Evolutionary conservation across 2,113 vertebrate genomes (phyloP), one percentile per base, ranked within the genome.

Genomic region (Psilopogon haemacephalus): DNA sequence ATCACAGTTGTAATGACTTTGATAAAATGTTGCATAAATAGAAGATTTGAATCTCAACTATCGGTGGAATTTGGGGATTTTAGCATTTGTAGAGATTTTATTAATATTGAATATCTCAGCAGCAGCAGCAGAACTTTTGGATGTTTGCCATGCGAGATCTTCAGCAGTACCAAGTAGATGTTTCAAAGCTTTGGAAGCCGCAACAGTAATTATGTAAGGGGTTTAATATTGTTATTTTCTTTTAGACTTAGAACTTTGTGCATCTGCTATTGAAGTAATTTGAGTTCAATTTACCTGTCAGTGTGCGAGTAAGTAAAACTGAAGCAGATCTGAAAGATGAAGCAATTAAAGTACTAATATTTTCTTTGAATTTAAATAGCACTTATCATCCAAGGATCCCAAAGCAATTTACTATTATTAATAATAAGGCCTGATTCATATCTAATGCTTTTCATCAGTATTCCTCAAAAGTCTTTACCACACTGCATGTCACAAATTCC

Each of bases 291-390:
- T 92, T 92, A 80, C 82, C 90, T 93, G 86, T 84, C 71, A 58
- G 74, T 92, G 80, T 75, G 84, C 32, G 44, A 76, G 15, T 63
- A 89, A 88, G 77, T 86, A 77, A 96, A 94, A 73, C 76, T 55
- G 37, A 89, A 52, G 38, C 82, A 74, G 77, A 82, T 86, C 72
- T 94, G 94, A 89, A 92, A 94, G 93, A 93, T 79, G 90, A 96
- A 95, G 93, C 94, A 93, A 93, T 97, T 96, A 89, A 96, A 95
- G 65, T 90, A 92, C 86, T 88, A 94, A 95, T 94, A 93, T 97
- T 95, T 95, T 93, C 90, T 95, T 95, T 95, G 93, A 93, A 95
- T 94, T 94, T 93, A 89, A 87, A 88, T 93, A 74, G 86, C 88
- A 38, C 90, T 94, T 90, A 76, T 81, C 93, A 91, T 91, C 79